A percentile compares a stretch with the other conserved stretches of the same genome.
Evolutionary conservation across 2,113 vertebrate species (phyloP).

Genomic region (Paedocypris sp.): DNA sequence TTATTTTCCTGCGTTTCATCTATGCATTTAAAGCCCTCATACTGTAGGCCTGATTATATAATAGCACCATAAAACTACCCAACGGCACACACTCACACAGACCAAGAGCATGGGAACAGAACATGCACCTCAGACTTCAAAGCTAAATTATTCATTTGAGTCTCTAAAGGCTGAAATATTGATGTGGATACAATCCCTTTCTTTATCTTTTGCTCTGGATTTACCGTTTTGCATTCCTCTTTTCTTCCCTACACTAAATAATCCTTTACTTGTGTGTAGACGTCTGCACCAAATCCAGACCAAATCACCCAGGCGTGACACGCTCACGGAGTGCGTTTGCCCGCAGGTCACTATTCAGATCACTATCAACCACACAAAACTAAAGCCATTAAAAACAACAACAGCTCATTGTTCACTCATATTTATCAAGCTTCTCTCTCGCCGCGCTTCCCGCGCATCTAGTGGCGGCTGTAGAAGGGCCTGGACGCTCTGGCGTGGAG

Average conservation of each 20-base stretch:
- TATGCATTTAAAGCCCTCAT: too few species aligned
- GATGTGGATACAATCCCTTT: conserved; percentile 33
- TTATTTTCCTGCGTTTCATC: neutral
- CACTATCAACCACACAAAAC: neutral
- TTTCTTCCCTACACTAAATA: neutral
- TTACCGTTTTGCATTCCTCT: neutral
- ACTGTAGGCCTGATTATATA: neutral
- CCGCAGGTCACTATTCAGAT: neutral
- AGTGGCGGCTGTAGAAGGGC: too few species aligned
- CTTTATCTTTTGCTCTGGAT: neutral
- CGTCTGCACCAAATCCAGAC: neutral
- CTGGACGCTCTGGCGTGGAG: too few species aligned
- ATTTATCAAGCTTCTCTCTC: too few species aligned
- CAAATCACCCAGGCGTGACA: neutral
- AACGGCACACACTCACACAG: neutral
- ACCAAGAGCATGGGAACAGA: neutral
- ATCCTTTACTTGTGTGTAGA: neutral
- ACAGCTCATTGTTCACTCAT: too few species aligned
- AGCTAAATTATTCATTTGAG: conserved; percentile 52
- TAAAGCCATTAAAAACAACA: neutral
- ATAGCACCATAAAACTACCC: neutral
- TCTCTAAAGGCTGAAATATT: conserved; percentile 47
- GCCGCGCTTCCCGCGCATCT: too few species aligned
- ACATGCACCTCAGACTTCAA: conserved; percentile 16
- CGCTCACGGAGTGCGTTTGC: neutral